phyloP scores from a whole-genome alignment of 2,888 invertebrate genomes.

The Hirtodrosophila alboralis region DNA sequence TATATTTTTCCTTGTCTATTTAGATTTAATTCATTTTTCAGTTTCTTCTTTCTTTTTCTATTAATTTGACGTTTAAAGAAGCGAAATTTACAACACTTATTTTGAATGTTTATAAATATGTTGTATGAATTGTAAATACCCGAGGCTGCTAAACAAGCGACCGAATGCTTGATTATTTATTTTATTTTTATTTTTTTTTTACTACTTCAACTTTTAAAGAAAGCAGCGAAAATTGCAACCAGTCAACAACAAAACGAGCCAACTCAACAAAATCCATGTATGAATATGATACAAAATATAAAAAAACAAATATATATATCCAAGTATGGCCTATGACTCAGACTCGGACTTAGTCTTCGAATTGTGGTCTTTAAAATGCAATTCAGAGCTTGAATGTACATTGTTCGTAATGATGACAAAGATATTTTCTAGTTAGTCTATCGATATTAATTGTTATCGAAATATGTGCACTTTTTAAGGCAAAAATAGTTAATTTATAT shows the following conservation, averaged over 20 bases:
- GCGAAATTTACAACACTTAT: too few relatives aligned
- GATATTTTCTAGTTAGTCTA: too few relatives aligned
- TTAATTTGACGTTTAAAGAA: too few relatives aligned
- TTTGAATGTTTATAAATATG: slow-evolving; percentile 1
- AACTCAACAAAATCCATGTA: slow-evolving; percentile 20
- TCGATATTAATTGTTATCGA: too few relatives aligned
- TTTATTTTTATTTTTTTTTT: slow-evolving; percentile 2
- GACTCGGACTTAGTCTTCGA: not conserved
- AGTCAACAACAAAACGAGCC: slow-evolving; percentile 18
- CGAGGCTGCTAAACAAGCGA: slow-evolving; percentile 7
- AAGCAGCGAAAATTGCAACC: slow-evolving; percentile 41
- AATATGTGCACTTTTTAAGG: too few relatives aligned
- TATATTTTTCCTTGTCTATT: too few relatives aligned
- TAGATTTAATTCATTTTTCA: too few relatives aligned
- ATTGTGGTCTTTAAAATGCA: not conserved
- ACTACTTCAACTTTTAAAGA: slow-evolving; percentile 26
- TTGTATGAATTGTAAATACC: slow-evolving; percentile 21
- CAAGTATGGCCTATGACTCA: slow-evolving; percentile 53
- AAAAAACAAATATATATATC: too few relatives aligned
- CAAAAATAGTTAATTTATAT: too few relatives aligned
- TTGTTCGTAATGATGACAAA: too few relatives aligned
- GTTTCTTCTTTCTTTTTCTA: too few relatives aligned
- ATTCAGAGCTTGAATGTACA: not conserved
- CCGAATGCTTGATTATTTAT: not conserved
- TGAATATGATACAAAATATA: slow-evolving; percentile 28